These are phyloP conservation scores for Lysandra bellargus DNA, from an alignment of 2,888 invertebrate genomes.

Conservation along the genomic window DNA sequence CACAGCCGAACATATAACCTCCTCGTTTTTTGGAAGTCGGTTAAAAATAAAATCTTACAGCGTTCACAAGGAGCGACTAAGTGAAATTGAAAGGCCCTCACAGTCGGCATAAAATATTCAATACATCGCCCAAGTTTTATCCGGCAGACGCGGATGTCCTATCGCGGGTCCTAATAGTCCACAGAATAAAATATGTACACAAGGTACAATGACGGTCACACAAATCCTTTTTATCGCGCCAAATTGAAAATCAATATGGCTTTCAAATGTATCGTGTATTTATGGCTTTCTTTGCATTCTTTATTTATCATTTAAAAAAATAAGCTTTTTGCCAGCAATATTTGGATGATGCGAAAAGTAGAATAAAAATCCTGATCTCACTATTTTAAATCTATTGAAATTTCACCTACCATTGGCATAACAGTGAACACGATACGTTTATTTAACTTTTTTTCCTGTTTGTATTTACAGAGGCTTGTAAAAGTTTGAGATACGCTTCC, in stretches of 20 bases:
- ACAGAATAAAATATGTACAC: conserved; percentile 26
- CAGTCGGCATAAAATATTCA: conserved; percentile 14
- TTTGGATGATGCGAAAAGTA: too few relatives aligned
- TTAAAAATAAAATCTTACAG: background rate
- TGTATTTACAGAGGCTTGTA: background rate
- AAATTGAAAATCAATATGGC: conserved; percentile 34
- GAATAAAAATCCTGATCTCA: too few relatives aligned
- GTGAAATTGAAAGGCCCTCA: background rate
- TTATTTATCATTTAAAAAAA: background rate
- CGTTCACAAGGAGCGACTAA: background rate
- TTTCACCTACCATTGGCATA: too few relatives aligned
- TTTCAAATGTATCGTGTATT: conserved; percentile 8
- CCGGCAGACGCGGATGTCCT: conserved; percentile 12
- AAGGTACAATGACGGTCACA: conserved; percentile 30
- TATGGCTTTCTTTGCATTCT: background rate
- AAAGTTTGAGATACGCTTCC: background rate
- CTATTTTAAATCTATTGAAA: too few relatives aligned
- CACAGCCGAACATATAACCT: too few relatives aligned
- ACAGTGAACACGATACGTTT: background rate
- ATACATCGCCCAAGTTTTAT: background rate
- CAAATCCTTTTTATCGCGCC: conserved; percentile 32
- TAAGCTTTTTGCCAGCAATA: background rate
- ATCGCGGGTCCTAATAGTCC: conserved; percentile 6
- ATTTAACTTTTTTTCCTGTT: background rate
- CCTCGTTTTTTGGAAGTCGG: too few relatives aligned